phyloP scores from a whole-genome alignment of 1,140 invertebrate species.

The Rhizoglyphus robini region DNA sequence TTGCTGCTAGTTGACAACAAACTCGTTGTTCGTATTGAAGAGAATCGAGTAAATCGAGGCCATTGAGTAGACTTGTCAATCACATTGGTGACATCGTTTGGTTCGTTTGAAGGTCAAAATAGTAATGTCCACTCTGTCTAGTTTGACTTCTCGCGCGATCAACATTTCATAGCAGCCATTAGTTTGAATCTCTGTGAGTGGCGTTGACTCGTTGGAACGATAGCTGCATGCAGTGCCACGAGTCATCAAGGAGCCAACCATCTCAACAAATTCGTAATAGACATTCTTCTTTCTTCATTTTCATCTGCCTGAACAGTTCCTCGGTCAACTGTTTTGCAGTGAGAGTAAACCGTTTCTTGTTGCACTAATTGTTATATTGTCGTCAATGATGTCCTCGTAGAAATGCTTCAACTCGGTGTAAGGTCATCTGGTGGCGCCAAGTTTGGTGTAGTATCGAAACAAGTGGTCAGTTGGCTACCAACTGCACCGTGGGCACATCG shows the following conservation, averaged over 20 bases:
- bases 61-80: too few species aligned
- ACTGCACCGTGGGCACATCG: constrained; percentile 35
- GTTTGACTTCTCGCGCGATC: background rate
- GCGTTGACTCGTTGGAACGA: background rate
- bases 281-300: background rate
- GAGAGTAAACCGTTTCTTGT: background rate
- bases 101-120: background rate
- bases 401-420: background rate
- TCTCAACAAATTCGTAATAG: background rate
- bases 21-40: background rate
- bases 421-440: background rate
- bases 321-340: background rate
- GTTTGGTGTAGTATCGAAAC: constrained; percentile 18
- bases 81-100: background rate
- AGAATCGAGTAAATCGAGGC: too few species aligned
- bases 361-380: background rate
- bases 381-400: background rate
- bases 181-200: background rate
- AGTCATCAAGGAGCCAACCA: background rate
- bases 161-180: background rate
- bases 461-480: constrained; percentile 30
- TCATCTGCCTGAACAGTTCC: background rate
- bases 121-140: background rate
- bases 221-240: background rate
- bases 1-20: background rate